Conservation (phyloP, 2,888 invertebrate genomes). For the Catocala sponsa region DNA sequence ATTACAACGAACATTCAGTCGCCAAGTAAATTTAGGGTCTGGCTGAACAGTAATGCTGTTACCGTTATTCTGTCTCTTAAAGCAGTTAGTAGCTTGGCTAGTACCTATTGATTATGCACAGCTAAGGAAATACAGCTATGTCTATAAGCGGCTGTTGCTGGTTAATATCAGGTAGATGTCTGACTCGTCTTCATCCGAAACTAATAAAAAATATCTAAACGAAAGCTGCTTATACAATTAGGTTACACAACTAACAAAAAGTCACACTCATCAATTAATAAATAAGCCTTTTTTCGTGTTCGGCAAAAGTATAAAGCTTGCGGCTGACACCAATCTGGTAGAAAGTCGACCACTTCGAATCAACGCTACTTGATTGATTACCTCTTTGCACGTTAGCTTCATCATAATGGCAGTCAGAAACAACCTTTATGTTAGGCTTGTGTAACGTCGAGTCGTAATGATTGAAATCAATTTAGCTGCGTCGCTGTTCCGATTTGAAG, state of each 20-base stretch:
- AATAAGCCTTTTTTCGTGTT: slow-evolving; percentile 31
- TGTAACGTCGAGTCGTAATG: slow-evolving; percentile 7
- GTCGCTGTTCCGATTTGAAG: slow-evolving; percentile 11
- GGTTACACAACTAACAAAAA: slow-evolving; percentile 14
- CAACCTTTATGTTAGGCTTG: slow-evolving; percentile 16
- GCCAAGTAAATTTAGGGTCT: too few species aligned
- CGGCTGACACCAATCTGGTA: slow-evolving; percentile 31
- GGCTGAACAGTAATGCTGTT: too few species aligned
- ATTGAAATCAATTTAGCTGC: slow-evolving; percentile 21
- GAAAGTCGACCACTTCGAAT: slow-evolving; percentile 41
- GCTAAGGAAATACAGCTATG: too few species aligned
- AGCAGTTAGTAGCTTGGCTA: too few species aligned
- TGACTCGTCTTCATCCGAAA: too few species aligned
- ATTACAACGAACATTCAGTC: too few species aligned
- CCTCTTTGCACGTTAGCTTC: slow-evolving; percentile 26
- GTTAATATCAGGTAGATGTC: too few species aligned
- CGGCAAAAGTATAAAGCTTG: slow-evolving; percentile 24
- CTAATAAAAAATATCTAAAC: neutral
- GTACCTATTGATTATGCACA: too few species aligned
- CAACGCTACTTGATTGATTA: slow-evolving; percentile 46
- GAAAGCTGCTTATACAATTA: slow-evolving; percentile 3
- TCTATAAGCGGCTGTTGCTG: too few species aligned
- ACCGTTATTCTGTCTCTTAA: too few species aligned
- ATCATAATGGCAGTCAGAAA: slow-evolving; percentile 23
- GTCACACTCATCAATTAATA: slow-evolving; percentile 34